Conservation (phyloP, 2,113 vertebrate species). For the Brachyistius frenatus region DNA sequence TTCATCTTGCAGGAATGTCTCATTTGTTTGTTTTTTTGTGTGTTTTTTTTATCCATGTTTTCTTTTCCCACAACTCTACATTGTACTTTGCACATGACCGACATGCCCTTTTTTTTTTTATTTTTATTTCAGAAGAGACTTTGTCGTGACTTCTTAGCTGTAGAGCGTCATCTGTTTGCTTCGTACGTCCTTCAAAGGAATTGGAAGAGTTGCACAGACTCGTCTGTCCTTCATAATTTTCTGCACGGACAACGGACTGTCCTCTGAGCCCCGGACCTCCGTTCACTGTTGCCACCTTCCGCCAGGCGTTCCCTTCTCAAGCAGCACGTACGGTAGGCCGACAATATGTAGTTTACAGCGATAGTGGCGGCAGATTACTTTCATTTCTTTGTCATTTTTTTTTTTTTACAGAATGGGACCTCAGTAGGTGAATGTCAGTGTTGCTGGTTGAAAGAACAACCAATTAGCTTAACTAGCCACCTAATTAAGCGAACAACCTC, state of each 20-base stretch:
- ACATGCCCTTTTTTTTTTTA: neutral
- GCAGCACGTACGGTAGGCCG: neutral
- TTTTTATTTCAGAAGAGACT: neutral
- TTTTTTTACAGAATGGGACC: no score
- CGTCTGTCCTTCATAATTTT: neutral
- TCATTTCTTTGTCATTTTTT: no score
- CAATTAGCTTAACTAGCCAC: no score
- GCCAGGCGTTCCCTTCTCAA: neutral
- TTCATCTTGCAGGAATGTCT: conserved; percentile 30
- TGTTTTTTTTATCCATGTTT: conserved; percentile 20
- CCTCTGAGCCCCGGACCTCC: neutral
- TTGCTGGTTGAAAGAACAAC: no score
- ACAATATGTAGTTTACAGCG: neutral
- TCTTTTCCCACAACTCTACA: neutral
- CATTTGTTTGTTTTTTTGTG: conserved; percentile 45
- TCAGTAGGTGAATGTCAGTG: no score
- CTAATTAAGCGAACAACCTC: no score
- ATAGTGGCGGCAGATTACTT: neutral
- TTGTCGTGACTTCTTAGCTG: neutral
- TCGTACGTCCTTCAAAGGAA: neutral
- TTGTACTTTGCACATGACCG: conserved; percentile 12
- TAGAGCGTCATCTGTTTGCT: neutral
- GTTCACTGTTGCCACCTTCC: neutral
- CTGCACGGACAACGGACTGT: neutral
- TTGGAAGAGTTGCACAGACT: neutral